Evolutionary conservation across 1,140 invertebrate genomes (phyloP), one percentile per base, ranked within the genome.

Genomic region (Orius laevigatus): DNA sequence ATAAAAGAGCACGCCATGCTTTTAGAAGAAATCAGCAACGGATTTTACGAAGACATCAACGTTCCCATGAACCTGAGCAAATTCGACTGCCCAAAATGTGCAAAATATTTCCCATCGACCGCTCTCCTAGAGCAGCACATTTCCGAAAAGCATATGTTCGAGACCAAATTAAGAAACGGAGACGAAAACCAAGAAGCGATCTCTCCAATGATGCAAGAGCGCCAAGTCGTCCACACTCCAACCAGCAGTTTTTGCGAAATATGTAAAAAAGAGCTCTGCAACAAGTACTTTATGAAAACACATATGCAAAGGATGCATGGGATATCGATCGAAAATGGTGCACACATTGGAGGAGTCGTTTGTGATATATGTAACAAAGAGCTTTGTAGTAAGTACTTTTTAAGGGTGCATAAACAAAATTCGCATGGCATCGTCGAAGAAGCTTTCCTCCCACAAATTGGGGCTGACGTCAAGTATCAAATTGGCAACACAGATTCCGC

Each of bases 261-360:
- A 50, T 99, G 96, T 66, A 97, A 98, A 66, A 99, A 99, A 69
- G 93, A 98, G 65, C 66, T 97, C 31, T 98, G 95, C 68, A 98
- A 98, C 69, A 98, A 99, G 65, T 98, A 99, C 61, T 98, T 98
- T 63, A 91, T 98, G 81, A 92, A 96, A 62, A 98, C 93, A 0
- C 95, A 99, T 68, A 98, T 98, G 89, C 82, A 97, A 57, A 84
- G 96, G 63, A 96, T 98, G 85, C 95, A 99, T 64, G 92, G 93
- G 11, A 94, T 98, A 49, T 88, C 92, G 60, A 84, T 95, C 35
- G 88, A 92, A 64, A 86, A 84, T 58, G 85, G 84, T 1, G 81
- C 85, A 0, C 86, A 88, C 61, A 81, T 91, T 11, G 88, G 87
- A 5, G 88, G 89, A 3, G 89, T 94, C 1, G 83, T 88, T 5